A percentile compares a stretch with the other conserved stretches of the same genome.
These are phyloP conservation scores for Tethya wilhelma DNA, from an alignment of 37 sponge, comb jelly and placozoan genomes.

Conservation along the genomic window DNA sequence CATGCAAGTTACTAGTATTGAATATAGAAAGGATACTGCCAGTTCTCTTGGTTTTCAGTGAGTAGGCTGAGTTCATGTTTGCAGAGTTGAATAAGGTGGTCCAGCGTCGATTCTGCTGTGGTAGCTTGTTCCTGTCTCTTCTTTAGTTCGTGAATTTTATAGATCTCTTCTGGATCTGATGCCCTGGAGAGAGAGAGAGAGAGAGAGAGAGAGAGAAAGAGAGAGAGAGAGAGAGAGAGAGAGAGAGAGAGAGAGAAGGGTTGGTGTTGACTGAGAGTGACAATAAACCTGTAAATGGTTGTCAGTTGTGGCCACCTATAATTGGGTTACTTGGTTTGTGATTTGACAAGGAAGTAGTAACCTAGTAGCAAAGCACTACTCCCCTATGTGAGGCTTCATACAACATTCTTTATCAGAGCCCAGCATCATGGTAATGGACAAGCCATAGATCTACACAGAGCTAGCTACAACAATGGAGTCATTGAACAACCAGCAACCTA, in stretches of 20 bases:
- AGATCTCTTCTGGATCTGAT: slow-evolving; percentile 79
- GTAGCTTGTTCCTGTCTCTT: slow-evolving; percentile 2
- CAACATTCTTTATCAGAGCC: no score
- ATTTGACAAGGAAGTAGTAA: no score
- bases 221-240: slow-evolving; percentile 9
- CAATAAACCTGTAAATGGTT: no score
- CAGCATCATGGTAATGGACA: no score
- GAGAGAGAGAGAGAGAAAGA: background rate
- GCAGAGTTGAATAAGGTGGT: slow-evolving; percentile 53
- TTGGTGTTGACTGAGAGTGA: no score
- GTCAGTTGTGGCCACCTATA: no score
- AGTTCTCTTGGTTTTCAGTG: slow-evolving; percentile 67
- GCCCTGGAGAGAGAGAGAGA: slow-evolving; percentile 53
- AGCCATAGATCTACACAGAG: no score
- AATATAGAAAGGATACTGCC: slow-evolving; percentile 66
- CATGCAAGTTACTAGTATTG: background rate
- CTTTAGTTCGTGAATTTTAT: slow-evolving; percentile 61
- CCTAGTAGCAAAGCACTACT: no score
- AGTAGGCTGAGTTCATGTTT: slow-evolving; percentile 63
- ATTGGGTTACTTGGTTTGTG: no score
- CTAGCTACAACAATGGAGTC: no score
- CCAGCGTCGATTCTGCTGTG: slow-evolving; percentile 37
- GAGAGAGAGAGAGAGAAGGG: slow-evolving; percentile 27
- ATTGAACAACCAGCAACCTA: no score
- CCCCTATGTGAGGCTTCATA: no score